Evolutionary conservation across 1,140 invertebrate species (phyloP).

Genomic region (Manduca sexta): DNA sequence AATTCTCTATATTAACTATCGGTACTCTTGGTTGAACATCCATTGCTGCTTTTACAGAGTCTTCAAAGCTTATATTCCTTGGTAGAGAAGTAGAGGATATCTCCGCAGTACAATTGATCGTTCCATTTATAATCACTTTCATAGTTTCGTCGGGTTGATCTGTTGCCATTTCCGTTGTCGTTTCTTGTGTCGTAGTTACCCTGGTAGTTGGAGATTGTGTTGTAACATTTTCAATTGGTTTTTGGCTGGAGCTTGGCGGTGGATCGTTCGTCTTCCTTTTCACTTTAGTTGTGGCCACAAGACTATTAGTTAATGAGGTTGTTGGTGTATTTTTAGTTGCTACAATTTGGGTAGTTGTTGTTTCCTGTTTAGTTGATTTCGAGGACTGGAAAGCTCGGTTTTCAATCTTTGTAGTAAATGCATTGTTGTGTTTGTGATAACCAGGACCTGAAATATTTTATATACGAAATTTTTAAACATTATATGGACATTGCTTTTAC

Average conservation of each 20-base stretch:
- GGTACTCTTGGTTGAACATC: conserved; percentile 43
- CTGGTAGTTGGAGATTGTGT: conserved; percentile 2
- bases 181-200: conserved; percentile 15
- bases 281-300: conserved; percentile 36
- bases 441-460: background rate
- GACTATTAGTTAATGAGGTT: conserved; percentile 21
- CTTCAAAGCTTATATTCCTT: conserved; percentile 34
- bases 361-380: conserved; percentile 37
- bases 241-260: conserved; percentile 1
- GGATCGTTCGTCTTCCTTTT: conserved; percentile 42
- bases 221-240: conserved; percentile 12
- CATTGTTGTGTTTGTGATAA: background rate
- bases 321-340: conserved; percentile 27
- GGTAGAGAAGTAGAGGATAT: conserved; percentile 49
- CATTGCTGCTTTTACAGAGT: conserved; percentile 32
- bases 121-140: conserved; percentile 59
- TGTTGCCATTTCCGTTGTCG: conserved; percentile 20
- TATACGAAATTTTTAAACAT: no score
- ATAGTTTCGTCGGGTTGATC: conserved; percentile 48
- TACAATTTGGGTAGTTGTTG: conserved; percentile 24
- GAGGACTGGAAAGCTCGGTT: conserved; percentile 46
- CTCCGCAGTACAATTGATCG: conserved; percentile 60
- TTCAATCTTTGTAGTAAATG: conserved; percentile 26
- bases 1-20: conserved; percentile 25
- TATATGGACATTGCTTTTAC: no score